phyloP scores from a whole-genome alignment of 2,888 invertebrate genomes.

The Malthinus seriepunctatus region DNA sequence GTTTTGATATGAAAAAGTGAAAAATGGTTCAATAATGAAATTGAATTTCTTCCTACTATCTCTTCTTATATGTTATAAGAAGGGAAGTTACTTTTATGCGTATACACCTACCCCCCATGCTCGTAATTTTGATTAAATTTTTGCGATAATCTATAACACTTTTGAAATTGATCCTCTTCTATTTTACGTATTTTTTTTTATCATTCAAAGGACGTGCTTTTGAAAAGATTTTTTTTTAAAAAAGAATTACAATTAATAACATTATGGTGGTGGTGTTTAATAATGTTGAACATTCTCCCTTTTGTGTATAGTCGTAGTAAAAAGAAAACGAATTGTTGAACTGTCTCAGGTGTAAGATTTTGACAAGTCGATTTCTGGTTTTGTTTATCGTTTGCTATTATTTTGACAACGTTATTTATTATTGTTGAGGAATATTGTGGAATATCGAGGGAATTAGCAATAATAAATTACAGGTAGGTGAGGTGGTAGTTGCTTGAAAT shows the following conservation, averaged over 20 bases:
- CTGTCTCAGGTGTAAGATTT: slow-evolving; percentile 19
- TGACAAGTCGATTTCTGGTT: slow-evolving; percentile 21
- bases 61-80: background rate
- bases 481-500: background rate
- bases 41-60: background rate
- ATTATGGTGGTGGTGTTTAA: slow-evolving; percentile 24
- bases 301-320: slow-evolving; percentile 8
- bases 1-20: slow-evolving; percentile 3
- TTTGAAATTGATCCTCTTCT: slow-evolving; percentile 1
- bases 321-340: slow-evolving; percentile 1
- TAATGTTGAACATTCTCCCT: slow-evolving; percentile 4
- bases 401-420: slow-evolving; percentile 14
- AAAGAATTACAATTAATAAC: slow-evolving; percentile 1
- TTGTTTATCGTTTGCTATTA: slow-evolving; percentile 16
- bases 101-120: background rate
- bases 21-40: slow-evolving; percentile 7
- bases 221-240: background rate
- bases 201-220: background rate
- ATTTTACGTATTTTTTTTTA: slow-evolving; percentile 2
- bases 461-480: background rate
- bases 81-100: slow-evolving; percentile 4
- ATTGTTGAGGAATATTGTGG: background rate
- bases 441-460: background rate
- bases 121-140: slow-evolving; percentile 8
- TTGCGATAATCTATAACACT: slow-evolving; percentile 3